Conservation (phyloP, 2,888 invertebrate species). For the Corythucha ciliata region DNA sequence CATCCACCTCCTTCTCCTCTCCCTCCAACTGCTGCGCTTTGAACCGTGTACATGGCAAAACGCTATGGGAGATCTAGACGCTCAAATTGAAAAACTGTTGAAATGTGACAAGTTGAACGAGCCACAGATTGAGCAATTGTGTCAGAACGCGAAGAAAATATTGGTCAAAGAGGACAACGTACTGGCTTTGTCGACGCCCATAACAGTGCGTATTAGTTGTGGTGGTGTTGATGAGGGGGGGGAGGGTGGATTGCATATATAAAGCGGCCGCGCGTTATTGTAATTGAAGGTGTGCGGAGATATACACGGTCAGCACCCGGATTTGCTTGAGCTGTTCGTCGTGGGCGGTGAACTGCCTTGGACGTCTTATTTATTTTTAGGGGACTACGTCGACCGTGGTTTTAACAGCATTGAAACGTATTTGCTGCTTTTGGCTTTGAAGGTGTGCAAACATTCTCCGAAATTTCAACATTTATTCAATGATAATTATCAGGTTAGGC, state of each 20-base stretch:
- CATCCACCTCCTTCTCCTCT: too few species aligned
- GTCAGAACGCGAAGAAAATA: conserved; percentile 97
- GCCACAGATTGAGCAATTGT: conserved; percentile 93
- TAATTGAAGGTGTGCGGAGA: conserved; percentile 85
- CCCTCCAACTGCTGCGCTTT: too few species aligned
- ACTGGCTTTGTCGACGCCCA: conserved; percentile 95
- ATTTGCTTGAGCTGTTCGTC: conserved; percentile 91
- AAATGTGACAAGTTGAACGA: conserved; percentile 96
- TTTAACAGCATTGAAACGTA: conserved; percentile 99
- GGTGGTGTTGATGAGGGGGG: background rate
- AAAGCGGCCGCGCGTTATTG: too few species aligned
- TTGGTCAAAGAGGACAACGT: conserved; percentile 98
- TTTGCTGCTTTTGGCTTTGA: conserved; percentile 85
- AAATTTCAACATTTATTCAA: background rate
- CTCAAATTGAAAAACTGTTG: conserved; percentile 94
- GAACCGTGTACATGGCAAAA: too few species aligned
- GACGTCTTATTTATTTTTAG: conserved; percentile 98
- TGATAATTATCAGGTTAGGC: conserved; percentile 61
- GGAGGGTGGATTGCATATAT: background rate
- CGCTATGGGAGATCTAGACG: conserved; percentile 56
- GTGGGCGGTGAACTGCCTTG: conserved; percentile 98
- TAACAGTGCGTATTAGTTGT: conserved; percentile 62
- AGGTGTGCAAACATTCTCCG: conserved; percentile 50
- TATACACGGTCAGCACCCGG: conserved; percentile 99
- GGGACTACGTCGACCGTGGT: conserved; percentile 98